A percentile compares a stretch with the other conserved stretches of the same genome.
Conservation (phyloP, 2,888 invertebrate genomes). For the Herminia tarsipennalis region DNA sequence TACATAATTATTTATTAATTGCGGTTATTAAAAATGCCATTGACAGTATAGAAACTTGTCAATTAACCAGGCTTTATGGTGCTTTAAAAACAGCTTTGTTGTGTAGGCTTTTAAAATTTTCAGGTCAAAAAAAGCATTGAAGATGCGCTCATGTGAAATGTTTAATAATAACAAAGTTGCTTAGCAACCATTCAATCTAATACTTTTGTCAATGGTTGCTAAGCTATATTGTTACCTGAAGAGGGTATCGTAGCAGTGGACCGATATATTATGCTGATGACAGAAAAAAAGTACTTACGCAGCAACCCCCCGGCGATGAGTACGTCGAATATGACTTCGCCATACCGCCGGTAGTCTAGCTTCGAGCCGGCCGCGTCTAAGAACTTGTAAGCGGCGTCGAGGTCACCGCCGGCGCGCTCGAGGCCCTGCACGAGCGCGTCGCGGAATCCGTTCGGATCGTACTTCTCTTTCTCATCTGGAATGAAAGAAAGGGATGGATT, state of each 20-base stretch:
- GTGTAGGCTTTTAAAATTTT: too few relatives aligned
- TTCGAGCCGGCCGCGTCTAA: conserved; percentile 97
- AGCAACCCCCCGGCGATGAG: conserved; percentile 98
- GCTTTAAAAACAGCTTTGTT: too few relatives aligned
- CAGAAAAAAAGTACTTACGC: too few relatives aligned
- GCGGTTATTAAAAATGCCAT: too few relatives aligned
- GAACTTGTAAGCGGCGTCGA: conserved; percentile 98
- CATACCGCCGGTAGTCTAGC: conserved; percentile 99
- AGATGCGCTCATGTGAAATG: too few relatives aligned
- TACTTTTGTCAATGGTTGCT: not conserved
- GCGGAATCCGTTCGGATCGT: conserved; percentile 99
- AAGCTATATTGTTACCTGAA: not conserved
- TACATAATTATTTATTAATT: too few relatives aligned
- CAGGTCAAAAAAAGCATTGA: too few relatives aligned
- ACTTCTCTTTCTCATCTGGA: conserved; percentile 99
- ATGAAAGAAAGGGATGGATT: conserved; percentile 13
- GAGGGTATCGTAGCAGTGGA: too few relatives aligned
- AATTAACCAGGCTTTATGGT: too few relatives aligned
- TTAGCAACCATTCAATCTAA: not conserved
- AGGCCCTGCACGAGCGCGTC: conserved; percentile 98
- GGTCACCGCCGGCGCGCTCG: conserved; percentile 97
- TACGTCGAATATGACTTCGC: conserved; percentile 98
- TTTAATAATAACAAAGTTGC: too few relatives aligned
- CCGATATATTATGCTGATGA: too few relatives aligned
- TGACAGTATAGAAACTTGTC: too few relatives aligned